Evolutionary conservation across 1,140 invertebrate genomes (phyloP).

Genomic region (Pentalonia nigronervosa): DNA sequence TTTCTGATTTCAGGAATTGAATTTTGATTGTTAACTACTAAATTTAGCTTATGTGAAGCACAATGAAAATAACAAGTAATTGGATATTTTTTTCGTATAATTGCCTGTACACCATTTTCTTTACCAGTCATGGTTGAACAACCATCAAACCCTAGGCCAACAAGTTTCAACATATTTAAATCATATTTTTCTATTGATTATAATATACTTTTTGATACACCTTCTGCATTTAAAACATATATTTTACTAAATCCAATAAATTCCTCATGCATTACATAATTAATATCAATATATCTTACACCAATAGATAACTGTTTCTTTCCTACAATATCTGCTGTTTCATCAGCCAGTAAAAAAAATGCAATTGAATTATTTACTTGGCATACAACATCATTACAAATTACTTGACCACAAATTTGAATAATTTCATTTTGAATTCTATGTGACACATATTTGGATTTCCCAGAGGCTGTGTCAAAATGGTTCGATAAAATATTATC

Average conservation of each 20-base stretch:
- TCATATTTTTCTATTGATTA: neutral
- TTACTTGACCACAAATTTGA: conserved; percentile 59
- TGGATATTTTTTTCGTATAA: conserved; percentile 18
- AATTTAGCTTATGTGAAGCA: conserved; percentile 45
- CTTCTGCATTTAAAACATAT: neutral
- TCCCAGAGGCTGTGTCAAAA: conserved; percentile 58
- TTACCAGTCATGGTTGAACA: conserved; percentile 44
- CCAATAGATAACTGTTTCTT: conserved; percentile 63
- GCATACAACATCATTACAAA: conserved; percentile 60
- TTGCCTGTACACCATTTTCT: conserved; percentile 42
- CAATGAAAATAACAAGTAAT: conserved; percentile 53
- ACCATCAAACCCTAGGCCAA: conserved; percentile 58
- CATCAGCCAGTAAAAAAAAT: conserved; percentile 62
- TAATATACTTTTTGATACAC: neutral
- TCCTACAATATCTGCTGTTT: too few relatives aligned
- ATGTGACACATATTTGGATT: conserved; percentile 61
- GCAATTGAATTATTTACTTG: conserved; percentile 60
- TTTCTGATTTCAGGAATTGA: too few relatives aligned
- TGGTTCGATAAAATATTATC: conserved; percentile 60
- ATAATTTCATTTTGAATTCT: conserved; percentile 62
- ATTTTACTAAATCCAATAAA: conserved; percentile 62
- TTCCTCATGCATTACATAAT: conserved; percentile 60
- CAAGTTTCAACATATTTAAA: conserved; percentile 34
- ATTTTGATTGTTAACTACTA: conserved; percentile 12
- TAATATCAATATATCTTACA: conserved; percentile 61